Base-by-base conservation (phyloP, 2,888 invertebrate genomes). In the Cheilosia urbana region DNA sequence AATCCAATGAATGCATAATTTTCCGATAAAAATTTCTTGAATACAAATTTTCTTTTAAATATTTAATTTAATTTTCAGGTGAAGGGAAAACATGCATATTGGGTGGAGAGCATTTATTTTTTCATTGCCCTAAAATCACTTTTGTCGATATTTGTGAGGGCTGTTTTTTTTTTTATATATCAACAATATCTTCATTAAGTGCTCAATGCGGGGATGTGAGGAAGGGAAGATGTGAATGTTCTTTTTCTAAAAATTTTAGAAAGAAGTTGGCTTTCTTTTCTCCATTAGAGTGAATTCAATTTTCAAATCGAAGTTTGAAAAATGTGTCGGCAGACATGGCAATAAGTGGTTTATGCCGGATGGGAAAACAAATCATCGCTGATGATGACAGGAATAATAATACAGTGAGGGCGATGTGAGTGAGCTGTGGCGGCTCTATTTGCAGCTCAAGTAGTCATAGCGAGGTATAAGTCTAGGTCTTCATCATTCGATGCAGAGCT, bases 41-140 rank as follows among this genome's bases (percentile, higher is more conserved):
- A 82, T 82, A 75, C 65, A 84, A 76, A 80, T 84, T 84, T 75
- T 71, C 80, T 84, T 84, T 76, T 80, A 80, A 80, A 76, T 80
- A 80, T 84, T 84, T 84, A 71, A 84, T 84, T 84, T 79, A 21
- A 71, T 75, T 84, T 73, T 55, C 60, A 62, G 77, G 63, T 69
- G 69, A 27, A 30, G 55, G 37, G 55, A 49, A 9, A 75, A 55
- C 5, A 45, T 62, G 17, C 62, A 40, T 62, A 40, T 62, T 24
- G 53, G 49, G 62, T 47, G 17, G 37, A 37, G 13, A 13, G 4
- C 24, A 15, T 30, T 55, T 55, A 15, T 55, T 55, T 55, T 27
- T 55, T 30, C 21, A 34, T 24, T 72, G 65, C 51, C 53, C 53
- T 15, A 49, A 66, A 78, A 78, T 72, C 72, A 73, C 55, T 78